Evolutionary conservation across 2,113 vertebrate species (phyloP), one percentile per base, ranked within the genome.

Genomic region (Aphelocoma coerulescens): DNA sequence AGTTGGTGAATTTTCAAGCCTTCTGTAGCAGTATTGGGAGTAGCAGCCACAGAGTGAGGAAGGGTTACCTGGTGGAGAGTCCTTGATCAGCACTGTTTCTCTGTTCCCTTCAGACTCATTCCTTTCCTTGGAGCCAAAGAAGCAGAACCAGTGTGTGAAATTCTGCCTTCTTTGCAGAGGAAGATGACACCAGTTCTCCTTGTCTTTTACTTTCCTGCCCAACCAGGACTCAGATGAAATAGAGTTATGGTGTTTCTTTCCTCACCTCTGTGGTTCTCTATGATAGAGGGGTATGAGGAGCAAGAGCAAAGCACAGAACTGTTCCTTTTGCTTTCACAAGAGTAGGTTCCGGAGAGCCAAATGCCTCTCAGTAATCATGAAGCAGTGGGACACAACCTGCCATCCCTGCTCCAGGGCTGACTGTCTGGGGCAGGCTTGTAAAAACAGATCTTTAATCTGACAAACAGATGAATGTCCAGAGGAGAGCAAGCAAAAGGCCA

Each of bases 181-280:
- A 85, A 61, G 61, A 44, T 75, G 33, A 46, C 52, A 37, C n/a
- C 51, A 67, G 7, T 22, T 90, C 43, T 91, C 19, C 4, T 15
- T 59, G 13, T 54, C 20, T 63, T 84, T 57, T 62, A 10, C 28
- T 44, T 73, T 73, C 20, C n/a, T 68, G 49, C 55, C 32, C 68
- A 65, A 1, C 6, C 32, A 72, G 52, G 63, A 62, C 39, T 51
- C 55, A 54, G 59, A 33, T 30, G 27, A 69, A 73, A 46, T 3
- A 0, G 0, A 67, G 1, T 33, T 33, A 55, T 0, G 0, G 12
- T 33, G 17, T n/a, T 88, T 24, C 28, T 88, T 83, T 93, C 30
- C 54, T 75, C 66, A 13, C 15, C 7, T 35, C 23, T 71, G 1
- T 27, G 48, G 19, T 57, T 89, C 63, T 48, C 13, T 16, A 9